phyloP scores from a whole-genome alignment of 2,888 invertebrate genomes.

The Amphipyra berbera region DNA sequence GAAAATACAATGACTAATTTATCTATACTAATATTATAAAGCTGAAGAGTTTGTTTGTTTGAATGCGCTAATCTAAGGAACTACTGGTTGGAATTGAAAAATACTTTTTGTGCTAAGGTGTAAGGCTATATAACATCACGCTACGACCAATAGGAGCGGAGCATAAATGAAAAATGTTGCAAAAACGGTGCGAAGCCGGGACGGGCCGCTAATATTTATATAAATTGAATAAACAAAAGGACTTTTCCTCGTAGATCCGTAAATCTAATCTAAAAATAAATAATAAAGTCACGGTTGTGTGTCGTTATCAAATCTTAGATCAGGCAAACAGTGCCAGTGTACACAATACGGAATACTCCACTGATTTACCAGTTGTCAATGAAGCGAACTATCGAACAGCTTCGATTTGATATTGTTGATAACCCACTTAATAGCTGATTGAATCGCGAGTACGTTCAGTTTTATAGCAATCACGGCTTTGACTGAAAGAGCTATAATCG shows the following conservation, averaged over 20 bases:
- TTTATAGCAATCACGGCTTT: constrained; percentile 16
- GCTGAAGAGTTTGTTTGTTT: too few species aligned
- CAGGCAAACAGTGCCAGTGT: constrained; percentile 23
- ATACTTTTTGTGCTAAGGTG: too few species aligned
- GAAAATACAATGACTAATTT: constrained; percentile 2
- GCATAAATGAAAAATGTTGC: too few species aligned
- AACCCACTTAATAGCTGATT: constrained; percentile 62
- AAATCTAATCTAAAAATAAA: constrained; percentile 10
- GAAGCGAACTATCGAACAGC: constrained; percentile 55
- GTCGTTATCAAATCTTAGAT: constrained; percentile 47
- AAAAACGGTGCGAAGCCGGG: too few species aligned
- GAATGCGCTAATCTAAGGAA: too few species aligned
- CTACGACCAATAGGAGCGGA: too few species aligned
- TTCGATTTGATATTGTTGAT: constrained; percentile 63
- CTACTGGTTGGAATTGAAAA: too few species aligned
- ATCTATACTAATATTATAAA: too few species aligned
- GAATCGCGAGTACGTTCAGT: constrained; percentile 28
- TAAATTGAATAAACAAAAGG: constrained; percentile 22
- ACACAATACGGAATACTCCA: constrained; percentile 30
- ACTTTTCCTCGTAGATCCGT: constrained; percentile 35
- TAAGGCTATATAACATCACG: too few species aligned
- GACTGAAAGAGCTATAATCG: background rate
- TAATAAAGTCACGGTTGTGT: constrained; percentile 36
- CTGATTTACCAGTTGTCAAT: constrained; percentile 49
- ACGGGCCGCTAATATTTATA: too few species aligned